Evolutionary conservation across 2,888 invertebrate genomes (phyloP), one percentile per base, ranked within the genome.

Genomic region (Eupelmus urozonus): DNA sequence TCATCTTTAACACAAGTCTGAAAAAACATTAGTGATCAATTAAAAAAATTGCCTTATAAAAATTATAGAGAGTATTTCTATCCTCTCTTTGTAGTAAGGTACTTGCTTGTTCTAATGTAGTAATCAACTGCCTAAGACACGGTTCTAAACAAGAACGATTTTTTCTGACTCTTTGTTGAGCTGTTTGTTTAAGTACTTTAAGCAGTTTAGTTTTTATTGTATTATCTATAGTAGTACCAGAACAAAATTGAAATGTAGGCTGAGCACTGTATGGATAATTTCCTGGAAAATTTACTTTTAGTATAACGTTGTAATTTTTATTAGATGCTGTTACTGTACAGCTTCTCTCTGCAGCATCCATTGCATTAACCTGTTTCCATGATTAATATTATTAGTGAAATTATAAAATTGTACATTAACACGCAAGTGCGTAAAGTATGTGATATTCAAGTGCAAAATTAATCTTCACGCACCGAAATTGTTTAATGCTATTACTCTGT

Each of bases 101-200:
- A 70, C 82, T 85, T 90, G 92, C 88, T 90, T 92, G 90, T 83
- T 93, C 94, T 76, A 95, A 90, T 13, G 93, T 93, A 18, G 91
- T 90, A 13, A 94, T 93, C 78, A 96, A 90, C 65, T 94, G 94
- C 49, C 95, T 90, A 55, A 98, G 91, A 89, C 97, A 97, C 62
- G 97, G 96, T 88, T 97, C 95, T 70, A 98, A 90, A 88, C 98
- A 98, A 49, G 96, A 94, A 67, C 96, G 93, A 69, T 96, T 96
- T 88, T 96, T 95, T 81, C 94, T 94, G 0, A 97, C 96, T 85
- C 96, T 93, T 83, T 95, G 95, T 85, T 95, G 93, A 0, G 96
- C 96, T 69, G 95, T 94, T 88, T 94, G 94, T 84, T 94, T 95
- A 45, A 97, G 91, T 18, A 94, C 94, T 90, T 96, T 97, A 65